Conservation (phyloP, 2,888 invertebrate genomes). For the Andrena hattorfiana region DNA sequence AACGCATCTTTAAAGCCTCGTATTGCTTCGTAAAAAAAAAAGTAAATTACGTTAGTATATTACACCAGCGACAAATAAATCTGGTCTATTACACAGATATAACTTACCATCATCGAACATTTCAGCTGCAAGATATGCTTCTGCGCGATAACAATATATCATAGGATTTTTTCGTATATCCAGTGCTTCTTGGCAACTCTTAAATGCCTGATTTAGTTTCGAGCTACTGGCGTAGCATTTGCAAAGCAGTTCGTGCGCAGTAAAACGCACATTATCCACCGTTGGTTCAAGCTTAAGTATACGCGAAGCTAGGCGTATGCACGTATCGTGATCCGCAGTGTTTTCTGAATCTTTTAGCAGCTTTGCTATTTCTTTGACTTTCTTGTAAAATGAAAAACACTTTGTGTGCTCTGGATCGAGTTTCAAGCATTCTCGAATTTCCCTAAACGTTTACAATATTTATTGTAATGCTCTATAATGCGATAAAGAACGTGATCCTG, state of each 20-base stretch:
- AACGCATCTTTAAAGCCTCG: constrained; percentile 94
- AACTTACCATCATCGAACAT: constrained; percentile 94
- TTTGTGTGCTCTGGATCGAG: constrained; percentile 98
- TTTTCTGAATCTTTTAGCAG: constrained; percentile 89
- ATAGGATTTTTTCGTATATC: constrained; percentile 91
- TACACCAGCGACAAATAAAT: neutral
- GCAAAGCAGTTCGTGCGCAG: constrained; percentile 92
- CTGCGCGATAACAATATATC: constrained; percentile 95
- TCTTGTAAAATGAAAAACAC: constrained; percentile 98
- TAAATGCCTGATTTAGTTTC: constrained; percentile 90
- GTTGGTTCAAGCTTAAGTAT: constrained; percentile 90
- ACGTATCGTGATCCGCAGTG: constrained; percentile 88
- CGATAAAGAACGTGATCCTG: neutral
- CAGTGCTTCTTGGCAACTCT: constrained; percentile 92
- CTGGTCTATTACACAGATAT: neutral
- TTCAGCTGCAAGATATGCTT: constrained; percentile 95
- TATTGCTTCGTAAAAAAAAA: constrained; percentile 88
- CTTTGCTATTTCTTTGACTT: constrained; percentile 96
- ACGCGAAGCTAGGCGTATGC: constrained; percentile 89
- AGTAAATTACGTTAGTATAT: constrained; percentile 2
- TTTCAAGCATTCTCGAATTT: constrained; percentile 98
- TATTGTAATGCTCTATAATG: constrained; percentile 5
- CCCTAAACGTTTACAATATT: constrained; percentile 85
- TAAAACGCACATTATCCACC: constrained; percentile 90
- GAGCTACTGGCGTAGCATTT: constrained; percentile 91